These are phyloP conservation scores for Bothrops jararaca DNA, from an alignment of 2,113 vertebrate genomes.

Conservation along the genomic window DNA sequence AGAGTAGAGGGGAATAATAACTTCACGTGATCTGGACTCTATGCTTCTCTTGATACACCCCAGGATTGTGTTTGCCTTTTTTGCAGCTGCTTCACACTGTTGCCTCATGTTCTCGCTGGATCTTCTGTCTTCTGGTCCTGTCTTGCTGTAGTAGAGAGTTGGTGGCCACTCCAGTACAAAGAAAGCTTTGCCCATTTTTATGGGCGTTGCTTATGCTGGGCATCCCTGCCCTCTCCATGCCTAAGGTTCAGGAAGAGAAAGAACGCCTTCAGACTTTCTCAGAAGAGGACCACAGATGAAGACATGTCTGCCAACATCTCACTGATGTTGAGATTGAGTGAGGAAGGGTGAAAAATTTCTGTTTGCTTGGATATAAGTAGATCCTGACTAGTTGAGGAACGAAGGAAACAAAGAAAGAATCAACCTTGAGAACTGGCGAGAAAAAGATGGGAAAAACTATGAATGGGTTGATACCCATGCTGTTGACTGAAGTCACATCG, in stretches of 20 bases:
- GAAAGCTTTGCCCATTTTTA: neutral
- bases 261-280: neutral
- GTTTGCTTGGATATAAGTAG: neutral
- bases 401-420: neutral
- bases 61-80: too few species aligned
- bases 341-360: neutral
- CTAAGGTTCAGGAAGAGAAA: neutral
- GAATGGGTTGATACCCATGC: neutral
- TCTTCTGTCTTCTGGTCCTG: neutral
- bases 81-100: too few species aligned
- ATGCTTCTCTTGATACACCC: too few species aligned
- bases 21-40: too few species aligned
- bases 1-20: too few species aligned
- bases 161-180: neutral
- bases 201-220: neutral
- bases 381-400: neutral
- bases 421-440: neutral
- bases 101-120: neutral
- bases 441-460: neutral
- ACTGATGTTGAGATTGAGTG: neutral
- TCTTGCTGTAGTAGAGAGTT: neutral
- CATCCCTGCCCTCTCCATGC: neutral
- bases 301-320: neutral
- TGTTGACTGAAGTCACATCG: neutral
- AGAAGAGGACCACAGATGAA: neutral